Evolutionary conservation across 2,113 vertebrate genomes (phyloP).

Genomic region (Rhynchopsitta pachyrhyncha): DNA sequence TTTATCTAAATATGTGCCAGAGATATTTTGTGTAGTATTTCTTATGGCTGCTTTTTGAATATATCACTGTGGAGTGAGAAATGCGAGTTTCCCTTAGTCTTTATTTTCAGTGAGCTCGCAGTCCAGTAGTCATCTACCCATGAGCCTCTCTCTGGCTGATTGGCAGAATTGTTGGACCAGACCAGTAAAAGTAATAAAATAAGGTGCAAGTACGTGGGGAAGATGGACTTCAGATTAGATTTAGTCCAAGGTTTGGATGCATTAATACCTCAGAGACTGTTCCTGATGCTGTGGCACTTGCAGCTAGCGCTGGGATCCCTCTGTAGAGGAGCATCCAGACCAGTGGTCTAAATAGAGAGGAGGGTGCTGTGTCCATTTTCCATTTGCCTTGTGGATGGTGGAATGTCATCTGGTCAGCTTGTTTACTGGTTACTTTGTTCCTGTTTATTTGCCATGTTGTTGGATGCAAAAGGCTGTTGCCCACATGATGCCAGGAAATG

Average conservation of each 20-base stretch:
- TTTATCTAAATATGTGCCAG: not conserved
- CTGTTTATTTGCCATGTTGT: not conserved
- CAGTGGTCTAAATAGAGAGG: not conserved
- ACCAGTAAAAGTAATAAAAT: not conserved
- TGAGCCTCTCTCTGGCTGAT: not conserved
- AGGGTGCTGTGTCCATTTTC: not conserved
- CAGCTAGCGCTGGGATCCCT: not conserved
- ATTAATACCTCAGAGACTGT: not conserved
- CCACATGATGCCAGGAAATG: not conserved
- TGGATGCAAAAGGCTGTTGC: not conserved
- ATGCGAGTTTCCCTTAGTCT: not conserved
- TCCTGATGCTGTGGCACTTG: not conserved
- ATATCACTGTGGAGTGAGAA: not conserved
- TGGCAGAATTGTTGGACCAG: not conserved
- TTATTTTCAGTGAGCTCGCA: not conserved
- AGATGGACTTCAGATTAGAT: not conserved
- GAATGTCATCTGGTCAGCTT: not conserved
- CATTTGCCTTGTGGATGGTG: not conserved
- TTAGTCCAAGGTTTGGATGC: not conserved
- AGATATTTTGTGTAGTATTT: not conserved
- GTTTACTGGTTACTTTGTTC: not conserved
- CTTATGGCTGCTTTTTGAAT: not conserved
- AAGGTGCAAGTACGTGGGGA: not conserved
- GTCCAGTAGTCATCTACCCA: too few relatives aligned
- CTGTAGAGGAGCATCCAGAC: not conserved